Base-by-base conservation (phyloP, 2,797 vertebrate species). In the Sitta carolinensis region DNA sequence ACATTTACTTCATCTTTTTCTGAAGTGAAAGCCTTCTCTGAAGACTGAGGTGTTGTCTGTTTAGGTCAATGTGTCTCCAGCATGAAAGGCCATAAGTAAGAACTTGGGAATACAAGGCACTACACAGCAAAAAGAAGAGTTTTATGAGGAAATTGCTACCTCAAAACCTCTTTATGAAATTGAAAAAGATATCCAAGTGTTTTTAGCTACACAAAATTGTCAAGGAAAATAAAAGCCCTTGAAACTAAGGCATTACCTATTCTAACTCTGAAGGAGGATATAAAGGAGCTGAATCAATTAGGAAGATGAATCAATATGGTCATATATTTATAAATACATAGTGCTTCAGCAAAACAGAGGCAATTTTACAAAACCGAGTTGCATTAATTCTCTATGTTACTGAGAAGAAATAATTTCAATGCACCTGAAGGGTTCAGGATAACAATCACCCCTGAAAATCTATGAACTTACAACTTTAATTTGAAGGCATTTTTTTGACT, bases 41-140 rank as follows among this genome's bases (percentile, higher is more conserved):
- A 94, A 89, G 61, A 82, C 61, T 72, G 68, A 89, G 29, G 54
- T 68, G 57, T 45, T 92, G 63, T 80, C 77, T 92, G 25, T 88
- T 94, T 84, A 76, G 52, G 67, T 57, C 74, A 93, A 85, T 85
- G 79, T 93, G 42, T 90, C 27, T 93, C 42, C 36, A 83, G 30
- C 55, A 45, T 75, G 79, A 92, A 95, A 94, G 85, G 79, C 91
- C 84, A 64, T 50, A 48, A 89, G 58, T 52, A 87, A 93, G 27
- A 87, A 67, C 54, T 38, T 50, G 67, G 87, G 72, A 92, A 94
- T 89, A 80, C 21, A 47, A 89, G n/a, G 11, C 45, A 73, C 59
- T 78, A 32, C 36, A 87, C 18, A 77, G 34, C 30, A 94, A 87
- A 95, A 84, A 0, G 1, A 18, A 3, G 18, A 82, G 32, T 47